phyloP scores from a whole-genome alignment of 2,888 invertebrate genomes.

The Aelia acuminata region DNA sequence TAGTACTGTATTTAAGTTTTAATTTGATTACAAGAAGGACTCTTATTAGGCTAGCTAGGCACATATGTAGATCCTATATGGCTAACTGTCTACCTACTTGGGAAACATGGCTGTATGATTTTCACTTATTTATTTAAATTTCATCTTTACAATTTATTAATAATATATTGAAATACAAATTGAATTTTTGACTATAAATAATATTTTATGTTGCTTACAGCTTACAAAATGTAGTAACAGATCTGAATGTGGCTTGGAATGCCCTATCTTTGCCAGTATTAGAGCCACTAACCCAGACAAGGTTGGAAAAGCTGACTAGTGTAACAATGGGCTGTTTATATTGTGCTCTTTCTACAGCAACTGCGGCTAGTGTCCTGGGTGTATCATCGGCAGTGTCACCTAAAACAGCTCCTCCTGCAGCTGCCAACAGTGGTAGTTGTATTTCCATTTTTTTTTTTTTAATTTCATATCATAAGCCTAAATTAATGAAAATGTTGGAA shows the following conservation, averaged over 20 bases:
- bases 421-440: constrained; percentile 65
- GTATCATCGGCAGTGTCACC: constrained; percentile 72
- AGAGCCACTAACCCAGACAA: constrained; percentile 88
- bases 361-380: constrained; percentile 67
- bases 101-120: no score
- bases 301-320: constrained; percentile 85
- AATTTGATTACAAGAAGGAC: constrained; percentile 36
- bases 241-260: constrained; percentile 85
- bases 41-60: neutral
- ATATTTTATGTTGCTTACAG: constrained; percentile 69
- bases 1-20: neutral
- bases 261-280: constrained; percentile 88
- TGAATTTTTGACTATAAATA: neutral
- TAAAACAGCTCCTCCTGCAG: constrained; percentile 69
- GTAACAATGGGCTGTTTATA: constrained; percentile 88
- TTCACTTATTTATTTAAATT: no score
- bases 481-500: neutral
- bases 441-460: constrained; percentile 14
- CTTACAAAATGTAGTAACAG: constrained; percentile 84
- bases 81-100: no score
- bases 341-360: constrained; percentile 68
- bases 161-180: neutral
- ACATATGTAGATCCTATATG: no score
- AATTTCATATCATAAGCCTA: neutral
- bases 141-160: no score